Base-by-base conservation (phyloP, 1,140 invertebrate species). In the Formica selysi region DNA sequence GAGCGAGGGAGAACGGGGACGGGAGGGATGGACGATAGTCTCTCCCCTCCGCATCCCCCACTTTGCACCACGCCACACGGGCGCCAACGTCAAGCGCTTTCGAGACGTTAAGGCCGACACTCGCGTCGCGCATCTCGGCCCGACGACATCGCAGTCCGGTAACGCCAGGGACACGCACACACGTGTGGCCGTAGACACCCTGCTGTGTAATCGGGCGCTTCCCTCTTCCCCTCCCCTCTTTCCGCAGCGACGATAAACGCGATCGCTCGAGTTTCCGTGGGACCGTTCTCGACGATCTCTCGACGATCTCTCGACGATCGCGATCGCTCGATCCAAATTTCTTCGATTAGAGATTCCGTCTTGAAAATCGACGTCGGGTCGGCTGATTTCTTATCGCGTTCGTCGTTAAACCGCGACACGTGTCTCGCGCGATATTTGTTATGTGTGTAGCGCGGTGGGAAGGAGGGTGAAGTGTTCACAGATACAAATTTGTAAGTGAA, bases 81-180 rank as follows among this genome's bases (percentile, higher is more conserved):
- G 91, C 91, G 91, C 91, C 92, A 92, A 92, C 90, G 91, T 92
- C 92, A 91, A 92, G 92, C 93, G 93, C 92, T 92, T 93, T 90
- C 90, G 90, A 93, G 90, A 91, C 92, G 90, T 92, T 91, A 92
- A 93, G 92, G 91, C 93, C 93, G 93, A 93, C 93, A 94, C 92
- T 94, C 93, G 93, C 91, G 93, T 91, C 92, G 93, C 90, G 93
- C 89, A 93, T 90, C 90, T 92, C 92, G 89, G 88, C 92, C 91
- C 91, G 93, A 92, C 91, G 91, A 91, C 93, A 93, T 94, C 93
- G 92, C 38, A 29, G 48, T 51, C 48, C 32, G 74, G 36, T 16
- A 16, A 59, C 80, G 48, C 68, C 54, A 26, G 65, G n/a, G 70
- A 79, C 76, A 80, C 70, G 85, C 85, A 79, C 85, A 80, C 70